These are phyloP conservation scores for Pristionchus mayeri DNA, from an alignment of 2,888 invertebrate genomes.

Conservation along the genomic window DNA sequence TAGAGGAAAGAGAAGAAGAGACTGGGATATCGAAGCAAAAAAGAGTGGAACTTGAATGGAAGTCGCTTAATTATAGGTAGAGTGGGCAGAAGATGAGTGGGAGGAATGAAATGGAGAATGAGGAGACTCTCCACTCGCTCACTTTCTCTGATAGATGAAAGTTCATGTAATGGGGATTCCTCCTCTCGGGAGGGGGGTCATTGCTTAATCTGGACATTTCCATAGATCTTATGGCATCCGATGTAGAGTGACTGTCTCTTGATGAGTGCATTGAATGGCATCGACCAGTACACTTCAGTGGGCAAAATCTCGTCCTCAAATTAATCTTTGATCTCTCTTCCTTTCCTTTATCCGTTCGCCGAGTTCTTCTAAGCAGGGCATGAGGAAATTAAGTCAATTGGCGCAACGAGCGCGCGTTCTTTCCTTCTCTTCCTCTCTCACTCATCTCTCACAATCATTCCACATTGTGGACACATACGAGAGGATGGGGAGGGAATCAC, in stretches of 20 bases:
- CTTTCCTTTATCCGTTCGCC: too few relatives aligned
- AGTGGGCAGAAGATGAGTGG: background rate
- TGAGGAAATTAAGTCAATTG: conserved; percentile 1
- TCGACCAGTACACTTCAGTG: conserved; percentile 73
- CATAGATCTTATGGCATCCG: conserved; percentile 75
- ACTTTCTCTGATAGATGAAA: too few relatives aligned
- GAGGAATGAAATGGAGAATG: background rate
- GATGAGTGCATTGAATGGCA: conserved; percentile 75
- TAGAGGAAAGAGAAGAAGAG: background rate
- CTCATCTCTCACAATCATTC: background rate
- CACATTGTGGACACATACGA: background rate
- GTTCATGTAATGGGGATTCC: too few relatives aligned
- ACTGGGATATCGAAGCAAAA: conserved; percentile 27
- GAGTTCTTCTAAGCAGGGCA: too few relatives aligned
- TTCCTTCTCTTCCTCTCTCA: background rate
- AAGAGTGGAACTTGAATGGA: conserved; percentile 30
- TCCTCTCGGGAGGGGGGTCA: background rate
- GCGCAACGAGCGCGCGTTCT: background rate
- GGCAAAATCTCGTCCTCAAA: conserved; percentile 73
- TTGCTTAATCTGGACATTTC: conserved; percentile 70
- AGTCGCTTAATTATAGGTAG: conserved; percentile 33
- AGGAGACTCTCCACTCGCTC: too few relatives aligned
- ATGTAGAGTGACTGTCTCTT: conserved; percentile 71
- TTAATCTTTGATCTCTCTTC: conserved; percentile 26
- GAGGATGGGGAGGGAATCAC: background rate